These are phyloP conservation scores for Chrysopa pallens DNA, from an alignment of 1,140 invertebrate species.

Conservation along the genomic window DNA sequence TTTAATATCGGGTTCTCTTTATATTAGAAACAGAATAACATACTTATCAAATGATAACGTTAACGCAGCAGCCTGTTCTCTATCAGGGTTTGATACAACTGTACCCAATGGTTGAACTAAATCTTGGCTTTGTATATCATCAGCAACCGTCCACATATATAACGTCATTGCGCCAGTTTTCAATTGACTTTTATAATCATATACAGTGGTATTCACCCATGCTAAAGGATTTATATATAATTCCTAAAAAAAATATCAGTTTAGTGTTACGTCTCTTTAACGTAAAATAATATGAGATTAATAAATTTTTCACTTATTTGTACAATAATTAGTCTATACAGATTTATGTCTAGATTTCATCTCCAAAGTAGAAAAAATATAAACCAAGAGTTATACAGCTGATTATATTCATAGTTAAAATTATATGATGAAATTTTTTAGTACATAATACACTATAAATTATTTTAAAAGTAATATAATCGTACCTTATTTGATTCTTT, in stretches of 20 bases:
- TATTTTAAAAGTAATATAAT: not conserved
- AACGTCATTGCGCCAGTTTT: slow-evolving; percentile 69
- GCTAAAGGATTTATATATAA: slow-evolving; percentile 64
- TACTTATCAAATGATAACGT: slow-evolving; percentile 67
- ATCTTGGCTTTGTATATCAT: slow-evolving; percentile 67
- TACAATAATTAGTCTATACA: no score
- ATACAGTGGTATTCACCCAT: slow-evolving; percentile 89
- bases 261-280: no score
- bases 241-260: slow-evolving; percentile 28
- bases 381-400: no score
- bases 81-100: slow-evolving; percentile 71
- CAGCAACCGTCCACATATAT: slow-evolving; percentile 80
- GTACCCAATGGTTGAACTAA: slow-evolving; percentile 71
- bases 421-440: no score
- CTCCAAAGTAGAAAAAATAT: no score
- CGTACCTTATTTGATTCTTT: slow-evolving; percentile 12
- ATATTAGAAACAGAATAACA: slow-evolving; percentile 16
- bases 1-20: no score
- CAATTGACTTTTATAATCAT: slow-evolving; percentile 80
- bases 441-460: no score
- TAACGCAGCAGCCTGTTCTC: slow-evolving; percentile 57
- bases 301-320: no score
- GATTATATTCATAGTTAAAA: no score
- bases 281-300: no score
- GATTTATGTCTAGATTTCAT: no score